Base-by-base conservation (phyloP, 2,113 vertebrate genomes). In the Hylia prasina region DNA sequence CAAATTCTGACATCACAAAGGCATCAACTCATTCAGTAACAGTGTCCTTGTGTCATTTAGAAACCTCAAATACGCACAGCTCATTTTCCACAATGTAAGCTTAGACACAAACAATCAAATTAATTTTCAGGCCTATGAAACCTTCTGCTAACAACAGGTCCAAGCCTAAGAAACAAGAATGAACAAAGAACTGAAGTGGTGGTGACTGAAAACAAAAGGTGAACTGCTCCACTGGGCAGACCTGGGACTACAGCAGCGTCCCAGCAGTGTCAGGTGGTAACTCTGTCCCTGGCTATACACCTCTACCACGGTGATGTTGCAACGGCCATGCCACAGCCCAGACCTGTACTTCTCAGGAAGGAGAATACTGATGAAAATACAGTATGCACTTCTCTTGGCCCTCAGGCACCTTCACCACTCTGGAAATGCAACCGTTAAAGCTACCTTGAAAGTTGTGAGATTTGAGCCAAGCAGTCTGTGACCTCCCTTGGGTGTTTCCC, bases 241-340 rank as follows among this genome's bases (percentile, higher is more conserved):
- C 54, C 30, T 25, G 63, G 15, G 45, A 61, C 50, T 42, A 22
- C 25, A 53, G 39, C 35, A 45, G 12, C 27, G 50, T 66, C 73
- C 58, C 51, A 65, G 70, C 31, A 85, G 47, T 4, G 21, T 8
- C 16, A 7, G 25, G 39, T 4, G 51, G 20, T 56, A 53, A 27
- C 42, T 65, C 50, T 37, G 23, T 9, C 56, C 48, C 30, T 25
- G 20, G 27, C 10, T 66, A 3, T 15, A 18, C 0, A 4, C 31
- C 47, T 57, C 24, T 39, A 58, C 28, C 28, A 25, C 0, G 1
- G 15, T 10, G 22, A 60, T 47, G 37, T 27, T 50, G 42, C 61
- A 45, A 31, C 11, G 31, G 28, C 61, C 31, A 15, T 0, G 4
- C 35, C 37, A 30, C 82, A 75, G n/a, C 27, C 33, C 0, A 0